Evolutionary conservation across 2,888 invertebrate species (phyloP), one percentile per base, ranked within the genome.

Genomic region (Capitulum mitella): DNA sequence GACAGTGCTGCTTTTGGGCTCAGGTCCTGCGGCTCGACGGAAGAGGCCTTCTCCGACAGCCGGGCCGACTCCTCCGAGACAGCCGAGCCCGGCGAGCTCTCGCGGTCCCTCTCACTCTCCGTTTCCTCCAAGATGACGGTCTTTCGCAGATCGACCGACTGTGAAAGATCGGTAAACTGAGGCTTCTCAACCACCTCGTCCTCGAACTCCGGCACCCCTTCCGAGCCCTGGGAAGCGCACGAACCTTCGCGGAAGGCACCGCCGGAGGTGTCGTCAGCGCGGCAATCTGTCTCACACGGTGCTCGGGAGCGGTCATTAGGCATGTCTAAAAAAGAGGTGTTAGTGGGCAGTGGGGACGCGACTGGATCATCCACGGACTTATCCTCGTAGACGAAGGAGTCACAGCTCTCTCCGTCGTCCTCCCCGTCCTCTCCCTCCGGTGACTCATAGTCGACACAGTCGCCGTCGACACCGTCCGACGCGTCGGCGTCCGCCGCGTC

Each of bases 361-460:
- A 22, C 70, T 26, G 26, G 40, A 10, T 70, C 40, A 16, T 10
- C 70, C 37, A 22, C 22, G 10, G 70, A 70, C 37, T 70, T 70
- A 34, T 70, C 70, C 70, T 70, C 70, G 70, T 70, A 76, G 2
- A 76, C 29, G 32, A 76, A 76, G 29, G 76, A 76, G 76, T 76
- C 46, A 29, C 76, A 76, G 43, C 46, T 48, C 46, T 76, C 76
- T 19, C 6, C 46, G 43, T 76, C 46, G n/a, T 75, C 74, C 6
- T 37, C 37, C 22, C 26, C 74, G n/a, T 10, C n/a, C 29, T 29
- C 58, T 26, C 58, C n/a, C 58, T 58, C 58, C 58, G 58, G 58
- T 1, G 58, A 58, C 51, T 51, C 58, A 5, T n/a, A 58, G 8
- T 26, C 29, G 29, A 14, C 74, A 40, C 43, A 22, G 26, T 1